These are phyloP conservation scores for Gadopsis bispinosus DNA, from an alignment of 2,797 vertebrate genomes.

Conservation along the genomic window DNA sequence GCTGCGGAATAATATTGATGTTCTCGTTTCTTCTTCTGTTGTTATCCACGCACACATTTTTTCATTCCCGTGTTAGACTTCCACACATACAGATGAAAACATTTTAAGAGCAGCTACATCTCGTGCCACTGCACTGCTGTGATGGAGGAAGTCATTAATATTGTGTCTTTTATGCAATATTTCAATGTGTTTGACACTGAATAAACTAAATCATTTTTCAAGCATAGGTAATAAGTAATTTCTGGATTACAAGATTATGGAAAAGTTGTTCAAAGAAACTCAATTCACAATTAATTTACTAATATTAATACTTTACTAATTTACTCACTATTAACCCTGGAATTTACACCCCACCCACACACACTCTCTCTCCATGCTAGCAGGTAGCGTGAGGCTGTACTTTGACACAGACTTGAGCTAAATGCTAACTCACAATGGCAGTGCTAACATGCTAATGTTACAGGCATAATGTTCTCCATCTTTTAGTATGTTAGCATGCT, in stretches of 20 bases:
- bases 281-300: too few species aligned
- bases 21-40: slow-evolving; percentile 40
- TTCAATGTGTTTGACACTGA: not conserved
- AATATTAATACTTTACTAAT: too few species aligned
- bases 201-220: not conserved
- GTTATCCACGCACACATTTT: slow-evolving; percentile 46
- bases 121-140: not conserved
- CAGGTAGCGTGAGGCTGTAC: not conserved
- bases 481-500: not conserved
- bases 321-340: too few species aligned
- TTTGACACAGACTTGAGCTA: not conserved
- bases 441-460: not conserved
- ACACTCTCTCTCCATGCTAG: not conserved
- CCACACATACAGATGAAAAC: slow-evolving; percentile 22
- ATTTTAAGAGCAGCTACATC: not conserved
- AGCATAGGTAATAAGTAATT: not conserved
- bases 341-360: not conserved
- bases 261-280: not conserved
- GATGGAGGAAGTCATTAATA: slow-evolving; percentile 6
- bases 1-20: slow-evolving; percentile 55
- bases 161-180: slow-evolving; percentile 1
- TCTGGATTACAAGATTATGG: not conserved
- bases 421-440: not conserved
- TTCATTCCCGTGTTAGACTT: not conserved
- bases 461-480: not conserved